A percentile compares a stretch with the other conserved stretches of the same genome.
Evolutionary conservation across 2,888 invertebrate species (phyloP).

Genomic region (Caenorhabditis afra): DNA sequence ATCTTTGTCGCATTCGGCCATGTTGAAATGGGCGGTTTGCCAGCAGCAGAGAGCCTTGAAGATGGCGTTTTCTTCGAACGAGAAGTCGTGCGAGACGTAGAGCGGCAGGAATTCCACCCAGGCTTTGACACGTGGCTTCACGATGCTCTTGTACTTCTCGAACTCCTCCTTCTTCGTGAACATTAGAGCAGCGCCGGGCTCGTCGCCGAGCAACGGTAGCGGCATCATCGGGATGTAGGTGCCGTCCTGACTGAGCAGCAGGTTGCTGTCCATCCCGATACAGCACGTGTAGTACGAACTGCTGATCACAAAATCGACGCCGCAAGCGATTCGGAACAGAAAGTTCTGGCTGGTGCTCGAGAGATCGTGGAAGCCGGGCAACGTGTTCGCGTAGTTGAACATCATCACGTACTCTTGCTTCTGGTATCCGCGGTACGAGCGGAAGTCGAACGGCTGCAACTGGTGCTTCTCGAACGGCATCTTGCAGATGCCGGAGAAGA

Average conservation of each 20-base stretch:
- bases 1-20: constrained; percentile 50
- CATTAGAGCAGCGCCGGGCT: constrained; percentile 44
- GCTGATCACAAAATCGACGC: constrained; percentile 57
- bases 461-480: constrained; percentile 57
- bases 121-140: constrained; percentile 45
- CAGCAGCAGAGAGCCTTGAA: constrained; percentile 52
- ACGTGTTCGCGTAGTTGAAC: constrained; percentile 56
- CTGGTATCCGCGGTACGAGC: constrained; percentile 47
- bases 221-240: constrained; percentile 55
- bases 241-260: constrained; percentile 50
- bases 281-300: constrained; percentile 43
- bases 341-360: constrained; percentile 57
- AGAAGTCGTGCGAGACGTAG: constrained; percentile 16
- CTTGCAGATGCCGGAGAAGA: constrained; percentile 50
- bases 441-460: constrained; percentile 55
- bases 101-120: constrained; percentile 52
- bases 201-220: constrained; percentile 48
- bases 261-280: constrained; percentile 49
- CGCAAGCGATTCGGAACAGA: constrained; percentile 56
- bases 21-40: constrained; percentile 51
- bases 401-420: constrained; percentile 61
- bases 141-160: constrained; percentile 59
- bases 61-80: constrained; percentile 49
- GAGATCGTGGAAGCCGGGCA: constrained; percentile 46
- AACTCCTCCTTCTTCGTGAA: constrained; percentile 53